phyloP scores from a whole-genome alignment of 2,888 invertebrate species.

The Eurytoma californica region DNA sequence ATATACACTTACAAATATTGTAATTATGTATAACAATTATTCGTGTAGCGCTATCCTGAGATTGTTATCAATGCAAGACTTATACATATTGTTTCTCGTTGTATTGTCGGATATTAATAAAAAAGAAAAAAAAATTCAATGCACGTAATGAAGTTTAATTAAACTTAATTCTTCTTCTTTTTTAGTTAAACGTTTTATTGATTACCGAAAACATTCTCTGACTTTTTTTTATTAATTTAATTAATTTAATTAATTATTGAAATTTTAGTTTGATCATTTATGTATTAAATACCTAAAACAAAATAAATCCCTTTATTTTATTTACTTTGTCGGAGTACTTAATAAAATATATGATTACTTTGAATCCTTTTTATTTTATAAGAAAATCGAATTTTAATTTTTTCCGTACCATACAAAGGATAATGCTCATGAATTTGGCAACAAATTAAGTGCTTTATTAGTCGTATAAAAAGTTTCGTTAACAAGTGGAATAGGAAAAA shows the following conservation, averaged over 20 bases:
- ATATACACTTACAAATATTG: slow-evolving; percentile 56
- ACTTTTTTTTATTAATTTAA: not conserved
- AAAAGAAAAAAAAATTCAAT: slow-evolving; percentile 54
- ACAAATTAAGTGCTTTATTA: no score
- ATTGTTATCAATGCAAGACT: slow-evolving; percentile 69
- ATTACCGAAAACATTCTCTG: not conserved
- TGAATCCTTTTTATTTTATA: not conserved
- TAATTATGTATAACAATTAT: slow-evolving; percentile 59
- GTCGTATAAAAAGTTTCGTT: no score
- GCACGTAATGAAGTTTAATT: slow-evolving; percentile 42
- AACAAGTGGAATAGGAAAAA: no score
- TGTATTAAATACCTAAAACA: not conserved
- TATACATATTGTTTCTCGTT: slow-evolving; percentile 72
- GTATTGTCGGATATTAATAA: slow-evolving; percentile 69
- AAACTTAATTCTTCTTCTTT: slow-evolving; percentile 28
- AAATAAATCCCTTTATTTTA: not conserved
- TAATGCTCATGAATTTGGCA: no score
- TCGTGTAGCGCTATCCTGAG: slow-evolving; percentile 66
- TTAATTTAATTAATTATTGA: not conserved
- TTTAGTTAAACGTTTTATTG: not conserved
- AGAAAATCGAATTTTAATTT: not conserved
- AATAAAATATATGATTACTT: not conserved
- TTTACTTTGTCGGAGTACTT: not conserved
- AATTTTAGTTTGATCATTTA: not conserved
- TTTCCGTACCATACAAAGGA: no score